Evolutionary conservation across 2,888 invertebrate species (phyloP).

Genomic region (Kryphioiulus occultus): DNA sequence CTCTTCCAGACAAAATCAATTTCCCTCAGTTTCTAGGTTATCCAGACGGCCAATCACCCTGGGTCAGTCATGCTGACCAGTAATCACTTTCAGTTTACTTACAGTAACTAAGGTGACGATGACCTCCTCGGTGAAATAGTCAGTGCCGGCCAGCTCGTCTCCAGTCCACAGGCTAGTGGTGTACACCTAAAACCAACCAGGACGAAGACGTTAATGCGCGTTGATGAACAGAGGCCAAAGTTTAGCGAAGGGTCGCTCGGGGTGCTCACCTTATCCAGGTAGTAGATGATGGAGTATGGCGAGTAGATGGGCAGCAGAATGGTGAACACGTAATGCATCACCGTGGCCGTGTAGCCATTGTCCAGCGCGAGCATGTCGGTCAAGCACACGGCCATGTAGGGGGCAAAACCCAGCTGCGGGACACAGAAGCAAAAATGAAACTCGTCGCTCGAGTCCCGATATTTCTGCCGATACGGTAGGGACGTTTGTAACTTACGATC

Average conservation of each 20-base stretch:
- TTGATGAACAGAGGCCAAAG: too few relatives aligned
- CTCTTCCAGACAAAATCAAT: too few relatives aligned
- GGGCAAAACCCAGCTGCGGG: slow-evolving; percentile 71
- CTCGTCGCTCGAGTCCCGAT: too few relatives aligned
- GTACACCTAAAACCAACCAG: background rate
- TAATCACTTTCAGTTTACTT: background rate
- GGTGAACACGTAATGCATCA: slow-evolving; percentile 76
- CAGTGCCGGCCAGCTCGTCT: slow-evolving; percentile 67
- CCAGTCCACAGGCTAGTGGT: slow-evolving; percentile 6
- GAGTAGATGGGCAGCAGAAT: slow-evolving; percentile 80
- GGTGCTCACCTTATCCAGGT: slow-evolving; percentile 78
- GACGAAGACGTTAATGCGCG: too few relatives aligned
- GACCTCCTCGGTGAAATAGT: slow-evolving; percentile 77
- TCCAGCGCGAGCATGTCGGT: slow-evolving; percentile 69
- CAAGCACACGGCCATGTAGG: slow-evolving; percentile 75
- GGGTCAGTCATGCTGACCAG: background rate
- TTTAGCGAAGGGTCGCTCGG: too few relatives aligned
- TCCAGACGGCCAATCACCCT: too few relatives aligned
- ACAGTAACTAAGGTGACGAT: slow-evolving; percentile 69
- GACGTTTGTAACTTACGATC: slow-evolving; percentile 58
- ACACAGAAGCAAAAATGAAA: slow-evolving; percentile 44
- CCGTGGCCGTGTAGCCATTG: slow-evolving; percentile 67
- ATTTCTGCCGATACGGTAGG: too few relatives aligned
- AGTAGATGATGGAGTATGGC: slow-evolving; percentile 83
- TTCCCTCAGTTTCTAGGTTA: too few relatives aligned